A percentile compares a stretch with the other conserved stretches of the same genome.
phyloP scores from a whole-genome alignment of 2,113 vertebrate species.

The Geococcyx californianus region DNA sequence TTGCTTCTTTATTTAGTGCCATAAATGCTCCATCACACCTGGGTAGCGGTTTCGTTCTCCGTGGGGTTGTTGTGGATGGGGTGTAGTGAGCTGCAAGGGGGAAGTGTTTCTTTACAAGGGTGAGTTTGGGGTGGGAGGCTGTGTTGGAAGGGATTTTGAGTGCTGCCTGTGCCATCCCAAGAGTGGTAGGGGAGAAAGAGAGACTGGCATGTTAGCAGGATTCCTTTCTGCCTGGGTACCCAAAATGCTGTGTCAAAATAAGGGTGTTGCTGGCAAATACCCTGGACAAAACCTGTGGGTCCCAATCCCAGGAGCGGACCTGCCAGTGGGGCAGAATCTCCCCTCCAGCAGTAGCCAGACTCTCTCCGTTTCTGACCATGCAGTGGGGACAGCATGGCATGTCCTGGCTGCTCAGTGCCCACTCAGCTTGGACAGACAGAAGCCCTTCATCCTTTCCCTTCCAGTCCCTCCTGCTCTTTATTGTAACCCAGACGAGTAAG shows the following conservation, averaged over 20 bases:
- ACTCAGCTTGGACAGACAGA: background rate
- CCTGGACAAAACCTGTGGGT: background rate
- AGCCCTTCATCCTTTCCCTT: background rate
- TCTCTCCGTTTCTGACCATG: background rate
- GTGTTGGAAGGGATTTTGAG: background rate
- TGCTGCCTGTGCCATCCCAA: background rate
- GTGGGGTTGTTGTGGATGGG: background rate
- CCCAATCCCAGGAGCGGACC: background rate
- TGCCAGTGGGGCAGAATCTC: accelerated
- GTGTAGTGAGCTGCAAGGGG: background rate
- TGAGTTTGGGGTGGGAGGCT: background rate
- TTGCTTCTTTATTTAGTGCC: background rate
- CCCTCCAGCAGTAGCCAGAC: accelerated
- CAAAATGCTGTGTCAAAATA: background rate
- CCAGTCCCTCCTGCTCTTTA: background rate
- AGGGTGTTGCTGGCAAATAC: background rate
- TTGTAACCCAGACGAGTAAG: background rate
- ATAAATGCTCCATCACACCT: background rate
- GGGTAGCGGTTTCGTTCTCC: background rate
- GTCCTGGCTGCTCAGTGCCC: background rate
- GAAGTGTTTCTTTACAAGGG: background rate
- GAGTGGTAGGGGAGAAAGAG: background rate
- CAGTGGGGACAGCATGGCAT: accelerated
- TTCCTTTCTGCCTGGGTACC: background rate
- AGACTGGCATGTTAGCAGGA: background rate